phyloP scores from a whole-genome alignment of 1,140 invertebrate genomes.

The Hestina assimilis region DNA sequence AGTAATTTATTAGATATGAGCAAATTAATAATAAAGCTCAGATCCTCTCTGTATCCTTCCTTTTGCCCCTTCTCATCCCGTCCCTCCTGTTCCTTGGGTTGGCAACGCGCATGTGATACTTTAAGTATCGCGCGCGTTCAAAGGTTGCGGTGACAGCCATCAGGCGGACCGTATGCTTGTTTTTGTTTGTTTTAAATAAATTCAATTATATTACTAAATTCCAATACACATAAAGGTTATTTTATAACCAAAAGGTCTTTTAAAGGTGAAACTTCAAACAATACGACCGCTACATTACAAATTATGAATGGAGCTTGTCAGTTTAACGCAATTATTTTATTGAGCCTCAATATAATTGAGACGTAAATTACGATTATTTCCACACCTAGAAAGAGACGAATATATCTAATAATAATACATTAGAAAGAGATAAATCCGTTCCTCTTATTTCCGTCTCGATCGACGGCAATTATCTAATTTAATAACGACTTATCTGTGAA shows the following conservation, averaged over 20 bases:
- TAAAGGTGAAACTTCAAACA: slow-evolving; percentile 9
- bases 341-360: slow-evolving; percentile 40
- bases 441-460: slow-evolving; percentile 54
- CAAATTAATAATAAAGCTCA: too few relatives aligned
- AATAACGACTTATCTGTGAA: slow-evolving; percentile 14
- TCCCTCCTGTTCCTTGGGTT: too few relatives aligned
- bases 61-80: too few relatives aligned
- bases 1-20: too few relatives aligned
- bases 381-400: slow-evolving; percentile 37
- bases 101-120: too few relatives aligned
- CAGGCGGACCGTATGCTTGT: too few relatives aligned
- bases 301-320: slow-evolving; percentile 22
- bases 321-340: slow-evolving; percentile 35
- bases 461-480: slow-evolving; percentile 23
- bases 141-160: too few relatives aligned
- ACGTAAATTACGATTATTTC: slow-evolving; percentile 44
- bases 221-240: not conserved
- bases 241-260: not conserved
- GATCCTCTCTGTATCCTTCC: too few relatives aligned
- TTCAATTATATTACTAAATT: not conserved
- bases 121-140: too few relatives aligned
- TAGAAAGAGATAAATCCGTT: slow-evolving; percentile 57
- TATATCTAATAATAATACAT: slow-evolving; percentile 37
- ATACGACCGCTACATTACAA: slow-evolving; percentile 7
- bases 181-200: too few relatives aligned